Evolutionary conservation across 2,888 invertebrate genomes (phyloP), one percentile per base, ranked within the genome.

Genomic region (Acleris holmiana): DNA sequence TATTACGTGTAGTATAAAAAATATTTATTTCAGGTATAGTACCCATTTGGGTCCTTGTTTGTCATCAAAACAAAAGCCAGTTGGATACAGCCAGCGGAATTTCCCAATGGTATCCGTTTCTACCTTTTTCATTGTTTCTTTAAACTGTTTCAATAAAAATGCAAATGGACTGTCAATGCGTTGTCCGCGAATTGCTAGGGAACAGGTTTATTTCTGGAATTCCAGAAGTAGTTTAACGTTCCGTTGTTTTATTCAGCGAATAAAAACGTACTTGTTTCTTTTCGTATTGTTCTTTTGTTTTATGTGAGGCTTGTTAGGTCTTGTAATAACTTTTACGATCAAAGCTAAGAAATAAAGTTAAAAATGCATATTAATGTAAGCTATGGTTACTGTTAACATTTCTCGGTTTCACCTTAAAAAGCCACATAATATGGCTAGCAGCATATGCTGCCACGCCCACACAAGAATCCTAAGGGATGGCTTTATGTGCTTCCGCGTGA

Each of bases 141-240:
- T 86, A 88, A 89, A 86, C 85, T 84, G 76, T 83, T 80, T 79
- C 87, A 88, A 90, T 89, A 89, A 89, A 90, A 88, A 90, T 90
- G 89, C 84, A 88, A 90, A 89, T 89, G 69, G 73, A 76, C 75
- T 76, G 79, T 82, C 83, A 82, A 81, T 82, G 79, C 81, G 78
- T 76, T 73, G 73, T 76, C 78, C 78, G 76, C 77, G 77, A 84
- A 83, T 82, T 75, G 82, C 84, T 78, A 75, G 77, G 75, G 76
- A 83, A 85, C 83, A 83, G 86, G 84, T 87, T 88, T 86, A 85
- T 84, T 73, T 74, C 68, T 78, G 62, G 61, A 72, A 71, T 73
- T 75, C 68, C 78, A 61, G 61, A 72, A 71, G 67, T 83, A 80
- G 82, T 83, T 85, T 76, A 80, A 75, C 77, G 73, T 69, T 69